Evolutionary conservation across 2,113 vertebrate species (phyloP).

Genomic region (Megatriorchis doriae): DNA sequence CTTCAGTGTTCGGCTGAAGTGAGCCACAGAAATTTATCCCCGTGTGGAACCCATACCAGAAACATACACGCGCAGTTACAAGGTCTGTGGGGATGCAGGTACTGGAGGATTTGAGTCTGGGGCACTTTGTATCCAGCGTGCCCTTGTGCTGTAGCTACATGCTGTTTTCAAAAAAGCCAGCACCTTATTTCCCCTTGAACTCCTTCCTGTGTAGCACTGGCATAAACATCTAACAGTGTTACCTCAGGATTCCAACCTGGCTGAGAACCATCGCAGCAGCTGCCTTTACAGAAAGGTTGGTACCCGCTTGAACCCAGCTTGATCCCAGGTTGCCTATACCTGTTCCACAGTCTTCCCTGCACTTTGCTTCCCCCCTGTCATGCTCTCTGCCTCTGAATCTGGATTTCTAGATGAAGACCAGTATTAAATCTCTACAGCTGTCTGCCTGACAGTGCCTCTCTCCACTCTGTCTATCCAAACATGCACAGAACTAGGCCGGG

Average conservation of each 20-base stretch:
- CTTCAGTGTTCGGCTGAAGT: neutral
- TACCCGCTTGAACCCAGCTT: neutral
- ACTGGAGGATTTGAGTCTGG: accelerated
- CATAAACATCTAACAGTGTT: accelerated
- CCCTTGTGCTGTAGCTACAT: neutral
- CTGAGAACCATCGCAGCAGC: accelerated
- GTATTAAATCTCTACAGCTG: neutral
- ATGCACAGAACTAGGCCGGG: neutral
- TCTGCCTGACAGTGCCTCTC: neutral
- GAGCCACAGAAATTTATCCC: no score
- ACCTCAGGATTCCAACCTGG: neutral
- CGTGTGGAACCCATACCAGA: accelerated
- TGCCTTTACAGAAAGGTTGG: neutral
- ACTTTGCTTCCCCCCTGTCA: neutral
- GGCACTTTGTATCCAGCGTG: accelerated
- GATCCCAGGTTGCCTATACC: accelerated
- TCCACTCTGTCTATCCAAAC: neutral
- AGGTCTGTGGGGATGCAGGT: neutral
- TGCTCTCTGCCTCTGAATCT: neutral
- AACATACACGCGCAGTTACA: neutral
- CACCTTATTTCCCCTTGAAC: neutral
- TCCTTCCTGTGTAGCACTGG: no score
- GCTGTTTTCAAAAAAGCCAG: neutral
- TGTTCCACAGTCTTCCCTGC: neutral
- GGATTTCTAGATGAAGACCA: neutral